Evolutionary conservation across 2,797 vertebrate species (phyloP).

Genomic region (Tarsius wallacei): DNA sequence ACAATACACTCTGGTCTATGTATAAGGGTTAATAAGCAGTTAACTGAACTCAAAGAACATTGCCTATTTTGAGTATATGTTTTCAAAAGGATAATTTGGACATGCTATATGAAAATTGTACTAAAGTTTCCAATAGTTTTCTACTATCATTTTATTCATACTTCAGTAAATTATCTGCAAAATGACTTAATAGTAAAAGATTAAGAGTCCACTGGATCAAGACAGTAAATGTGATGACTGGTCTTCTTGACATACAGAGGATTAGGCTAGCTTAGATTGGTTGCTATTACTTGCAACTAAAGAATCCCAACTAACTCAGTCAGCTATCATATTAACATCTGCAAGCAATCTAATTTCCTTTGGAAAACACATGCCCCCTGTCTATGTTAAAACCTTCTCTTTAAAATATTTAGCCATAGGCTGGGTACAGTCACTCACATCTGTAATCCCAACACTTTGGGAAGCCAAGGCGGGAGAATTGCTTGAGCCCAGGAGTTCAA

Average conservation of each 20-base stretch:
- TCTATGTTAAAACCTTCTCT: slow-evolving; percentile 21
- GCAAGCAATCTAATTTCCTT: slow-evolving; percentile 39
- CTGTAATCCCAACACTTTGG: too few relatives aligned
- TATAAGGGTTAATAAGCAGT: slow-evolving; percentile 9
- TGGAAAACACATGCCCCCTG: slow-evolving; percentile 35
- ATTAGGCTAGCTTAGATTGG: neutral
- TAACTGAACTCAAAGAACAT: neutral
- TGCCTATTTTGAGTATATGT: neutral
- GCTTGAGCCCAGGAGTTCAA: too few relatives aligned
- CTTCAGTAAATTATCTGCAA: neutral
- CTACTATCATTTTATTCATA: slow-evolving; percentile 32
- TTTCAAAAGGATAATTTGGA: slow-evolving; percentile 44
- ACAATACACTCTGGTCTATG: neutral
- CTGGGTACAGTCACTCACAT: too few relatives aligned
- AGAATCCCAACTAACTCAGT: slow-evolving; percentile 35
- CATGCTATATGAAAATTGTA: slow-evolving; percentile 19
- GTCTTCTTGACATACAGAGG: neutral
- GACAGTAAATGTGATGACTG: too few relatives aligned
- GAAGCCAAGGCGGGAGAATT: too few relatives aligned
- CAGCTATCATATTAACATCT: slow-evolving; percentile 22
- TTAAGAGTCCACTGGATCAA: neutral
- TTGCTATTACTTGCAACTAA: neutral
- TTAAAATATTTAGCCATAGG: neutral
- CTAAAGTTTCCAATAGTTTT: slow-evolving; percentile 20
- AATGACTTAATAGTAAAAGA: slow-evolving; percentile 60